Evolutionary conservation across 2,888 invertebrate species (phyloP).

Genomic region (Cantharis rufa): DNA sequence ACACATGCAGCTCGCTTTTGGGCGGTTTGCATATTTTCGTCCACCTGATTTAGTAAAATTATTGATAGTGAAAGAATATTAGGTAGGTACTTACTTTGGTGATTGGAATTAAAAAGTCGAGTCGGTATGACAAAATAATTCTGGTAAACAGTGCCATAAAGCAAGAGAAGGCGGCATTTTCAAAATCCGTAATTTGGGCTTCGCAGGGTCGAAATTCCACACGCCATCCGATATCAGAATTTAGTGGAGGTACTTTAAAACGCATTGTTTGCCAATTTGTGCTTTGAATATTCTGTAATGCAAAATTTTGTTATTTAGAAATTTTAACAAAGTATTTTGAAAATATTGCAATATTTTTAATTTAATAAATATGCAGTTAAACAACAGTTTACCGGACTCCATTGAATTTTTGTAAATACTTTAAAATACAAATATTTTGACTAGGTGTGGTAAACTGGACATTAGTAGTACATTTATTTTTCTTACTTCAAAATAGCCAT

Average conservation of each 20-base stretch:
- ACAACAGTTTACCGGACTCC: too few species aligned
- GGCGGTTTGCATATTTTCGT: constrained; percentile 96
- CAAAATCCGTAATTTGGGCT: constrained; percentile 98
- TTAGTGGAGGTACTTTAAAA: constrained; percentile 97
- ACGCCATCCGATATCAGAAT: constrained; percentile 97
- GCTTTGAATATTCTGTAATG: constrained; percentile 88
- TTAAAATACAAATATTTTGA: too few species aligned
- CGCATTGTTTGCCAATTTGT: constrained; percentile 99
- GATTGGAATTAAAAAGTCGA: constrained; percentile 97
- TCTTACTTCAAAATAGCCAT: constrained; percentile 95
- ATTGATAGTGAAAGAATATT: background rate
- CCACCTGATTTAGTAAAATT: constrained; percentile 61
- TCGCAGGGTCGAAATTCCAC: constrained; percentile 99
- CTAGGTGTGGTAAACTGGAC: too few species aligned
- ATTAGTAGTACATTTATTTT: too few species aligned
- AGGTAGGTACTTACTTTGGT: constrained; percentile 66
- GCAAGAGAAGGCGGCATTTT: constrained; percentile 98
- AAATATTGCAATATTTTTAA: too few species aligned
- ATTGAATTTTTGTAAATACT: too few species aligned
- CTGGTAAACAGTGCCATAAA: constrained; percentile 96
- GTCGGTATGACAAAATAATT: constrained; percentile 93
- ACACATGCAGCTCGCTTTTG: constrained; percentile 88
- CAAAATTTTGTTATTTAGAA: background rate
- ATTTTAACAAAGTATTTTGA: too few species aligned
- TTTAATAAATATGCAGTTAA: too few species aligned